phyloP scores from a whole-genome alignment of 2,113 vertebrate species.

The Recurvirostra avosetta region DNA sequence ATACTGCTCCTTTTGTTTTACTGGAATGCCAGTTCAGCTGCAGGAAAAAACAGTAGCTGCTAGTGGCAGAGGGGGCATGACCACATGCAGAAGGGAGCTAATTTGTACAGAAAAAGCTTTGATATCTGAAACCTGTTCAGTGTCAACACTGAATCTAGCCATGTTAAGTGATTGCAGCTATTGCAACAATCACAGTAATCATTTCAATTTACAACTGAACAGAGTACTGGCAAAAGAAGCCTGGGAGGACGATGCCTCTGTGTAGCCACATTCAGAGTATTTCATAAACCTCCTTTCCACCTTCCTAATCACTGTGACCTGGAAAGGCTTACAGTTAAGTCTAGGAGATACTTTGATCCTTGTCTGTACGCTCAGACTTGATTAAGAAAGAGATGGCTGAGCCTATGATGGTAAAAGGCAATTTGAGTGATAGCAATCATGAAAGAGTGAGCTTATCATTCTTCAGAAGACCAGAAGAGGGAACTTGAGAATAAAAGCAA shows the following conservation, averaged over 20 bases:
- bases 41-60: background rate
- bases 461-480: background rate
- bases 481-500: background rate
- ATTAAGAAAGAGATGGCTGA: background rate
- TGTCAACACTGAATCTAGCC: background rate
- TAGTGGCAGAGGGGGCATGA: background rate
- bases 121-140: background rate
- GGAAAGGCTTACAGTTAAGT: background rate
- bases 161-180: background rate
- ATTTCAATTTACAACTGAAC: background rate
- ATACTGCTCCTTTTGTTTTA: background rate
- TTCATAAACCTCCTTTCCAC: background rate
- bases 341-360: background rate
- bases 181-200: background rate
- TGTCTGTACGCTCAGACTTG: background rate
- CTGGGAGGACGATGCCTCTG: background rate
- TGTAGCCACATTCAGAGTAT: background rate
- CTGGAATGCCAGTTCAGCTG: background rate
- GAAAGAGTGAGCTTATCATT: background rate
- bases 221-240: background rate
- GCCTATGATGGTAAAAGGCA: background rate
- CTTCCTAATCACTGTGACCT: background rate
- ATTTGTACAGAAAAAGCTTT: slow-evolving; percentile 11
- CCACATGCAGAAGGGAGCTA: background rate
- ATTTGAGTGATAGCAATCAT: background rate